These are phyloP conservation scores for Dasypus novemcinctus DNA, from an alignment of 2,113 vertebrate genomes.

Conservation along the genomic window DNA sequence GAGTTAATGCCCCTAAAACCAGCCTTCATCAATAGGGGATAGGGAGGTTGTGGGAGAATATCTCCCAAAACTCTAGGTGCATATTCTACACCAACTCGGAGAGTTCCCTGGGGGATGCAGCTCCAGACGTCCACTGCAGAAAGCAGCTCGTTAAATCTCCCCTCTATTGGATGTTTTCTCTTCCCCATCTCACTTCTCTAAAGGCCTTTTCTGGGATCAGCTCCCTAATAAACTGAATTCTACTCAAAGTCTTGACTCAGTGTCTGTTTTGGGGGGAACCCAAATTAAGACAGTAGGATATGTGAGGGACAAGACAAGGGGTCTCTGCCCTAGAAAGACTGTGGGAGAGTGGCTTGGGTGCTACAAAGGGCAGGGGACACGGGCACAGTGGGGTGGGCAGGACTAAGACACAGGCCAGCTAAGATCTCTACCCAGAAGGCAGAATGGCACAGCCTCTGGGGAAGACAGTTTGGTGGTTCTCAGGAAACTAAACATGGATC, in stretches of 20 bases:
- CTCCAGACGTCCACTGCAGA: too few species aligned
- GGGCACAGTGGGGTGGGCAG: background rate
- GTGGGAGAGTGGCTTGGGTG: background rate
- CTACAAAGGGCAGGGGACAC: background rate
- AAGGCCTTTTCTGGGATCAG: background rate
- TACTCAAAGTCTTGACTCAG: background rate
- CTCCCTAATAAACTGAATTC: background rate
- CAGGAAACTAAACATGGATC: too few species aligned
- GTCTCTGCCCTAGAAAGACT: background rate
- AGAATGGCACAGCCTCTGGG: too few species aligned
- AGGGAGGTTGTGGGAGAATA: background rate
- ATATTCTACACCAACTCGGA: background rate
- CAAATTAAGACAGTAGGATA: background rate
- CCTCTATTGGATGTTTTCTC: background rate
- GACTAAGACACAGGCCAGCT: background rate
- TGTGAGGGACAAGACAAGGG: background rate
- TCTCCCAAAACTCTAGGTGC: background rate
- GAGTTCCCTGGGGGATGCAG: background rate
- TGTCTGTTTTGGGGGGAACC: background rate
- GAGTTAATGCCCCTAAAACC: background rate
- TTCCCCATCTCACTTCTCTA: background rate
- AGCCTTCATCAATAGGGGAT: background rate
- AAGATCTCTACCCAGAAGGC: too few species aligned
- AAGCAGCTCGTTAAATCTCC: fast-evolving
- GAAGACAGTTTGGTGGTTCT: too few species aligned